Percentiles rank a stretch among this genome's conserved stretches.
Evolutionary conservation across 1,140 invertebrate genomes (phyloP).

Genomic region (Ooceraea biroi): DNA sequence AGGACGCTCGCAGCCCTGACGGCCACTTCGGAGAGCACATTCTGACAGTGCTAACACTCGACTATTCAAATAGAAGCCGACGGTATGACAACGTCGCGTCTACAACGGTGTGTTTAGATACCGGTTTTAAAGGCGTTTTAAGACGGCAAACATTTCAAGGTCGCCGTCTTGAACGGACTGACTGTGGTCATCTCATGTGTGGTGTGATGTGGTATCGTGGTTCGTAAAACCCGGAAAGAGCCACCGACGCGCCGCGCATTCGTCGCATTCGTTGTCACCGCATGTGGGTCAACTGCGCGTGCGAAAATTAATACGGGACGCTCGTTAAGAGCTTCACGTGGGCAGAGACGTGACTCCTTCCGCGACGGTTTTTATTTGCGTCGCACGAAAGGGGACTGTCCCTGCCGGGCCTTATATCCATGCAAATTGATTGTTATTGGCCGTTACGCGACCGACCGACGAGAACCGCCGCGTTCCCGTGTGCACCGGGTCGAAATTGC

Average conservation of each 20-base stretch:
- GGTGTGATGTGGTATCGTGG: neutral
- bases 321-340: slow-evolving; percentile 56
- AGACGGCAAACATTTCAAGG: slow-evolving; percentile 72
- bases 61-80: slow-evolving; percentile 48
- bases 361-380: slow-evolving; percentile 47
- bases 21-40: slow-evolving; percentile 36
- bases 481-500: slow-evolving; percentile 39
- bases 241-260: slow-evolving; percentile 26
- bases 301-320: slow-evolving; percentile 67
- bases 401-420: slow-evolving; percentile 63
- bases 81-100: slow-evolving; percentile 3
- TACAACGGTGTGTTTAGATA: slow-evolving; percentile 63
- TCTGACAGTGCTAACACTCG: slow-evolving; percentile 60
- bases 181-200: slow-evolving; percentile 16
- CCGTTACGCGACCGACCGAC: slow-evolving; percentile 60
- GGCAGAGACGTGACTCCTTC: slow-evolving; percentile 2
- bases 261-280: slow-evolving; percentile 1
- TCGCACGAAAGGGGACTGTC: slow-evolving; percentile 16
- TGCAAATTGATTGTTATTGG: slow-evolving; percentile 74
- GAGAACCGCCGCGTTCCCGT: slow-evolving; percentile 9
- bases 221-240: slow-evolving; percentile 35
- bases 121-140: slow-evolving; percentile 73
- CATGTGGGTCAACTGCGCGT: slow-evolving; percentile 58
- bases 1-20: slow-evolving; percentile 48
- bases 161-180: slow-evolving; percentile 37